Percentiles rank a stretch among this genome's conserved stretches.
Evolutionary conservation across 2,797 vertebrate species (phyloP).

Genomic region (Sebastes umbrosus): DNA sequence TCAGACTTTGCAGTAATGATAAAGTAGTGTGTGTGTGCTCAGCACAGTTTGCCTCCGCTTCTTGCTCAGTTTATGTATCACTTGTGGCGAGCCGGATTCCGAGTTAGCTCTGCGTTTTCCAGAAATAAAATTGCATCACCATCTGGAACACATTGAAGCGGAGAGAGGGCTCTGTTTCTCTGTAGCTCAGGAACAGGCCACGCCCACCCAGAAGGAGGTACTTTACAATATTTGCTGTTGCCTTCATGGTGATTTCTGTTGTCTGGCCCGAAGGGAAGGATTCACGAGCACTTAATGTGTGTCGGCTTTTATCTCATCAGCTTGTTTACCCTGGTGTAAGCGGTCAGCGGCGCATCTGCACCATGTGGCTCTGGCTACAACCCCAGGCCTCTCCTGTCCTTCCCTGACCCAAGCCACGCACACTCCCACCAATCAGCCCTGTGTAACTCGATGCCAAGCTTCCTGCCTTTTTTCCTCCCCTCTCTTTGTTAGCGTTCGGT

Average conservation of each 20-base stretch:
- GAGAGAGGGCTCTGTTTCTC: background rate
- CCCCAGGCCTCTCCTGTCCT: conserved; percentile 62
- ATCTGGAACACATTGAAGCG: conserved; percentile 65
- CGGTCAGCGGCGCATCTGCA: conserved; percentile 30
- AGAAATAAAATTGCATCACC: conserved; percentile 57
- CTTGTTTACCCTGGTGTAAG: conserved; percentile 32
- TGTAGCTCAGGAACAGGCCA: conserved; percentile 9
- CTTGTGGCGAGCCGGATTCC: conserved; percentile 5
- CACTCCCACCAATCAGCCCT: conserved; percentile 50
- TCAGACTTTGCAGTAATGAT: background rate
- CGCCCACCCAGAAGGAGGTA: conserved; percentile 14
- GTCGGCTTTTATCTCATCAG: conserved; percentile 34
- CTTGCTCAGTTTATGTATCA: conserved; percentile 28
- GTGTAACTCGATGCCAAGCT: conserved; percentile 67
- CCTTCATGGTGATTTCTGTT: conserved; percentile 6
- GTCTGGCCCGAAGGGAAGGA: background rate
- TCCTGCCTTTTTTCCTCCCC: conserved; percentile 48
- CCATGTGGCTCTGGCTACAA: conserved; percentile 48
- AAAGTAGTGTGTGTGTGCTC: conserved; percentile 22
- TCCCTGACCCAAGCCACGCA: conserved; percentile 54
- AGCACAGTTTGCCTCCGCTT: conserved; percentile 10
- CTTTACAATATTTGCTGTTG: conserved; percentile 1
- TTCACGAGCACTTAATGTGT: conserved; percentile 16
- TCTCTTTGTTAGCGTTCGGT: conserved; percentile 36
- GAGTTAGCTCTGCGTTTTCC: conserved; percentile 20